Conservation (phyloP, 2,113 vertebrate genomes). For the Electrona antarctica region DNA sequence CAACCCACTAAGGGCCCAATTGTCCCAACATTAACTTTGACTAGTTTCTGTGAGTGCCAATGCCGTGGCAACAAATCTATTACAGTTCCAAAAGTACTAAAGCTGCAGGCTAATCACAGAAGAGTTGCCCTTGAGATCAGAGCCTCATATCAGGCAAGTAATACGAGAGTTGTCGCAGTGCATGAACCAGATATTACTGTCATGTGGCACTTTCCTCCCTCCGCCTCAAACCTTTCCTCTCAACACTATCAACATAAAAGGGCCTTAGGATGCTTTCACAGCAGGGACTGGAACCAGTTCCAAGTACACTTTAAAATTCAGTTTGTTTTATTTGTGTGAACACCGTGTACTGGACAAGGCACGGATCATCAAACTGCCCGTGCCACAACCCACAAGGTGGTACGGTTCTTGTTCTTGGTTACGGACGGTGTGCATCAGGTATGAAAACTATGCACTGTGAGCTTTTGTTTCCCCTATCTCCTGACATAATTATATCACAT, state of each 20-base stretch:
- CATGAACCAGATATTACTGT: conserved; percentile 57
- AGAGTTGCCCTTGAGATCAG: conserved; percentile 58
- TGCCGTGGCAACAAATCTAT: conserved; percentile 67
- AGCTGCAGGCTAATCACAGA: conserved; percentile 54
- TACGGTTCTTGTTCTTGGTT: too few species aligned
- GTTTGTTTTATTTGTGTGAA: too few species aligned
- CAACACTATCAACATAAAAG: conserved; percentile 42
- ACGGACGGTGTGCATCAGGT: too few species aligned
- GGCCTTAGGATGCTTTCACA: too few species aligned
- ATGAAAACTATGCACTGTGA: too few species aligned
- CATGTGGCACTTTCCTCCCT: conserved; percentile 26
- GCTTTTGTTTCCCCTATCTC: too few species aligned
- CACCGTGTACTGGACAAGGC: too few species aligned
- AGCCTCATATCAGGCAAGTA: conserved; percentile 40
- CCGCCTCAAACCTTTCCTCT: conserved; percentile 43
- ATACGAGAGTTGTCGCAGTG: conserved; percentile 29
- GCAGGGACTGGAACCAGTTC: too few species aligned
- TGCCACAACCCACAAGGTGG: too few species aligned
- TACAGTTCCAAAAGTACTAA: conserved; percentile 55
- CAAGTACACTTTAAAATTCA: too few species aligned
- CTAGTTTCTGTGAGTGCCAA: conserved; percentile 45
- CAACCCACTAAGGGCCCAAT: conserved; percentile 61
- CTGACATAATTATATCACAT: too few species aligned
- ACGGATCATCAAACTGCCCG: too few species aligned
- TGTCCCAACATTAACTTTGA: conserved; percentile 53